Evolutionary conservation across 2,888 invertebrate genomes (phyloP).

Genomic region (Polymixis flavicincta): DNA sequence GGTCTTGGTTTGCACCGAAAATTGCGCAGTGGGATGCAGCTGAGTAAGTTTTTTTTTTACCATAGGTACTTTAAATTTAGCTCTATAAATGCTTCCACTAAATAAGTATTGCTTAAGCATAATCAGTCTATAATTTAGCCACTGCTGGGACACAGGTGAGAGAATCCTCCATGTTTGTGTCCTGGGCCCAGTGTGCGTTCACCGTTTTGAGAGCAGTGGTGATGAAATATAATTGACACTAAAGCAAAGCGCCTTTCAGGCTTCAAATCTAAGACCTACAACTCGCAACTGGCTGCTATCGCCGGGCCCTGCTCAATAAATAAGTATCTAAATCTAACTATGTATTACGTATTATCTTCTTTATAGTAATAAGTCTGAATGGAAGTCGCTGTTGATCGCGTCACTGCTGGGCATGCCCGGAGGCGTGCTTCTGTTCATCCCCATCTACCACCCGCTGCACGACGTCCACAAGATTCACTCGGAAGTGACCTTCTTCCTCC

Average conservation of each 20-base stretch:
- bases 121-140: not conserved
- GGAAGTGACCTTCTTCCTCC: conserved; percentile 93
- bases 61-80: too few relatives aligned
- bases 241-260: not conserved
- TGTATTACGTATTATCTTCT: not conserved
- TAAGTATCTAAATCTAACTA: too few relatives aligned
- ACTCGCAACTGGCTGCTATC: not conserved
- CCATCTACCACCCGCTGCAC: conserved; percentile 94
- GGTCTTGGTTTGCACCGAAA: conserved; percentile 88
- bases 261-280: not conserved
- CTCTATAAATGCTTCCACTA: not conserved
- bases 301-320: not conserved
- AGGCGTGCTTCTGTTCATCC: conserved; percentile 93
- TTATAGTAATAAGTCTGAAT: conserved; percentile 76
- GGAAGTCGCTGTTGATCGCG: conserved; percentile 88
- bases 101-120: not conserved
- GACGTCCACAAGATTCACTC: conserved; percentile 92
- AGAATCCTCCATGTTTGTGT: not conserved
- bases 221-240: not conserved
- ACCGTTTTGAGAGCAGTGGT: not conserved
- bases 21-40: conserved; percentile 91
- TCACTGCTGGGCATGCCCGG: conserved; percentile 93
- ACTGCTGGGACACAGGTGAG: not conserved
- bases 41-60: conserved; percentile 79
- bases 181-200: not conserved